Base-by-base conservation (phyloP, 2,797 vertebrate species). In the Arrhamphus sclerolepis region DNA sequence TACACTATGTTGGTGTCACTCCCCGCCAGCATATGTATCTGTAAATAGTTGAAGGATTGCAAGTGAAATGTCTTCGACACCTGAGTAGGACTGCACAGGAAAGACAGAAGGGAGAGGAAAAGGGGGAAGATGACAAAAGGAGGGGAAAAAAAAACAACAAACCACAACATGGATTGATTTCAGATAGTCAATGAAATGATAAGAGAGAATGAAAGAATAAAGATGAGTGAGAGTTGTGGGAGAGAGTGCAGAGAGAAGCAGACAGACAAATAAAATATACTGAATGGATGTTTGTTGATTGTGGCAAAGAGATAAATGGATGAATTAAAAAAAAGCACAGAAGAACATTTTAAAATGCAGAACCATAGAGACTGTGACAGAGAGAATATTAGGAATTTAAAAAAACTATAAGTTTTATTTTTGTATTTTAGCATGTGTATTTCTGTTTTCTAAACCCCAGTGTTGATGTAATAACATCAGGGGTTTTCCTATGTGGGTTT, bases 391-490 rank as follows among this genome's bases (percentile, higher is more conserved):
- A 26, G 24, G 24, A 6, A 26, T 26, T 26, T 26, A 26, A 26
- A 26, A 6, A 26, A 26, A 26, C 1, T 44, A 4, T 20, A 17
- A 7, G 9, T 21, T 21, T 44, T 21, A 1, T 44, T 21, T 11
- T 77, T 82, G 10, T 61, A 49, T 62, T 53, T 55, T 54, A 26
- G n/a, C 6, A 38, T 28, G 9, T 61, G 48, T 53, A 19, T 51
- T 20, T 53, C 55, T 70, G 69, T 68, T 54, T 68, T 56, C 71
- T 70, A 62, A 56, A 65, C 52, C 85, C 82, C 87, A 93, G 92
- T 94, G 93, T 94, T 94, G 91, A 94, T 95, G 93, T 93, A 94
- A 96, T 95, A 96, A 96, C 93, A 94, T 93, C 89, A 92, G 92
- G 90, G 66, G 83, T 88, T 92, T 92, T 92, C 93, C 95, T 95